Percentiles rank a stretch among this genome's conserved stretches.
phyloP scores from a whole-genome alignment of 2,888 invertebrate species.

The Cerastis rubricosa region DNA sequence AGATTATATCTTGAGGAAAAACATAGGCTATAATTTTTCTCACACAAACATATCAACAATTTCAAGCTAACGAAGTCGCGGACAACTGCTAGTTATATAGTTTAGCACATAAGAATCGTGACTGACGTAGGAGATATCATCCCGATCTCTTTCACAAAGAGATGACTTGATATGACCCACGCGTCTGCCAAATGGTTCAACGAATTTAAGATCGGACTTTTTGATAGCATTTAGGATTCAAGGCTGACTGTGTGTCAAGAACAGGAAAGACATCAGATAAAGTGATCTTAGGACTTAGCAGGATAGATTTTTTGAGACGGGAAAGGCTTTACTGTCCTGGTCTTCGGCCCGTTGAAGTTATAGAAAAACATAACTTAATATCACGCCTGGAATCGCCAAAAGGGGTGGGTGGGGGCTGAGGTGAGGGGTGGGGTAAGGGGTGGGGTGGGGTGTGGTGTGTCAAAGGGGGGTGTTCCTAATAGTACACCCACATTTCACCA shows the following conservation, averaged over 20 bases:
- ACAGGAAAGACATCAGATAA: slow-evolving; percentile 16
- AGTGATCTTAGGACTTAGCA: background rate
- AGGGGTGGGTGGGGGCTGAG: too few species aligned
- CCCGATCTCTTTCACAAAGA: slow-evolving; percentile 34
- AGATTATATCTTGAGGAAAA: too few species aligned
- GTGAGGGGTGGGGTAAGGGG: too few species aligned
- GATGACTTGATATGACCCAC: slow-evolving; percentile 60
- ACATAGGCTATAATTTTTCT: too few species aligned
- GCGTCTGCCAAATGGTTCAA: slow-evolving; percentile 60
- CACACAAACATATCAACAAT: too few species aligned
- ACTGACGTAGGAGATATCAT: slow-evolving; percentile 45
- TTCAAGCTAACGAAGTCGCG: too few species aligned
- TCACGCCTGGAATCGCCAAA: too few species aligned
- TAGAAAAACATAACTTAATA: too few species aligned
- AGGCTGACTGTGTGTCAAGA: slow-evolving; percentile 52
- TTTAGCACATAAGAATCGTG: slow-evolving; percentile 33
- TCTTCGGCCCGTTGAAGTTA: background rate
- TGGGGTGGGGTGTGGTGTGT: too few species aligned
- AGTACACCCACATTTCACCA: too few species aligned
- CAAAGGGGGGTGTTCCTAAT: too few species aligned
- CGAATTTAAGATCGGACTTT: slow-evolving; percentile 33
- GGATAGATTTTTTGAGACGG: background rate
- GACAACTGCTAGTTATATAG: too few species aligned
- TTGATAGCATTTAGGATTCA: slow-evolving; percentile 53
- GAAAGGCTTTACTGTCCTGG: background rate